phyloP scores from a whole-genome alignment of 2,797 vertebrate genomes.

The Enteromius fasciolatus region DNA sequence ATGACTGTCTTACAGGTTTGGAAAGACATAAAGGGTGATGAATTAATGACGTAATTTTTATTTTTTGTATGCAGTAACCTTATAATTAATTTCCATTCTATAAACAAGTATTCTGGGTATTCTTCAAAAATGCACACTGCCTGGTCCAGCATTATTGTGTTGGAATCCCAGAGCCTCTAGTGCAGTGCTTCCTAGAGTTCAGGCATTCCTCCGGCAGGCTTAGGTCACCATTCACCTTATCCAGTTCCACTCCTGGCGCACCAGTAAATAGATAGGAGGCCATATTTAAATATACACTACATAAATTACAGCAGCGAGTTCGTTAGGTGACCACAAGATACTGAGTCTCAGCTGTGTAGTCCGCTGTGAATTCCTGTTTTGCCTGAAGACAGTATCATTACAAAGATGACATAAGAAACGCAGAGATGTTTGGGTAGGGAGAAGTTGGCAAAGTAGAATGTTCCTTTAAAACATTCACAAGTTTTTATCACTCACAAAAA shows the following conservation, averaged over 20 bases:
- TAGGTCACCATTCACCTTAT: slow-evolving; percentile 68
- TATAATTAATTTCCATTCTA: background rate
- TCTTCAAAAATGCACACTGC: background rate
- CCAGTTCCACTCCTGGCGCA: slow-evolving; percentile 68
- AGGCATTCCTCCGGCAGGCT: slow-evolving; percentile 54
- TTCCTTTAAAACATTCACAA: background rate
- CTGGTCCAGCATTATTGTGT: background rate
- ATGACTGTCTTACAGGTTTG: background rate
- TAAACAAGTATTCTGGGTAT: background rate
- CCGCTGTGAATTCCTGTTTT: slow-evolving; percentile 4
- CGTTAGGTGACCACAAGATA: slow-evolving; percentile 21
- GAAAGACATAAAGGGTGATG: background rate
- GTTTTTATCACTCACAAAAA: background rate
- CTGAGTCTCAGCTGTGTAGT: slow-evolving; percentile 12
- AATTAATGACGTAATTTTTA: background rate
- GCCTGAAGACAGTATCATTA: background rate
- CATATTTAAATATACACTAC: slow-evolving; percentile 56
- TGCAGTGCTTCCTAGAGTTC: slow-evolving; percentile 55
- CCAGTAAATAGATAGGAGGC: slow-evolving; percentile 53
- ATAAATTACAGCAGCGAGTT: slow-evolving; percentile 43
- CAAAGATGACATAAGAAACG: slow-evolving; percentile 19
- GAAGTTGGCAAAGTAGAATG: background rate
- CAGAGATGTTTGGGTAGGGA: background rate
- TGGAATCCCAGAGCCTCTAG: slow-evolving; percentile 38
- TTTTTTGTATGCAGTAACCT: background rate